These are phyloP conservation scores for Entomobrya multifasciata DNA, from an alignment of 2,888 invertebrate genomes.

Conservation along the genomic window DNA sequence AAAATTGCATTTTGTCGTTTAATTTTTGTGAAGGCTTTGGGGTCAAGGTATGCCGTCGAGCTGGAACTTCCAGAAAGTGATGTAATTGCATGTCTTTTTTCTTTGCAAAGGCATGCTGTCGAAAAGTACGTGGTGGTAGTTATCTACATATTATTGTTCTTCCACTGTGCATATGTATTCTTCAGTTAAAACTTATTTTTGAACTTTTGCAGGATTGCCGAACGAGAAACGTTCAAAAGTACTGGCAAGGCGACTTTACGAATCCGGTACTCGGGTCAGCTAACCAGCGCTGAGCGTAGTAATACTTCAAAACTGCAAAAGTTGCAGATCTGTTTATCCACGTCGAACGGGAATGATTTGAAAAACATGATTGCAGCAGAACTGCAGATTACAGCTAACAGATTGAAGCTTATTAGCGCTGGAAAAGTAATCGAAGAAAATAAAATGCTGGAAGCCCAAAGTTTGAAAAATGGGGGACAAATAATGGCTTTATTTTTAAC, in stretches of 20 bases:
- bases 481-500: conserved; percentile 85
- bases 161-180: background rate
- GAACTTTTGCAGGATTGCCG: conserved; percentile 83
- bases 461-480: conserved; percentile 86
- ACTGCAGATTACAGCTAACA: conserved; percentile 59
- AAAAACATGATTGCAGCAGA: conserved; percentile 83
- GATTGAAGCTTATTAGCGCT: conserved; percentile 86
- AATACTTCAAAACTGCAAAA: conserved; percentile 81
- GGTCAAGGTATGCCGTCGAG: conserved; percentile 84
- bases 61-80: conserved; percentile 83
- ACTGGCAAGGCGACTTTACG: conserved; percentile 89
- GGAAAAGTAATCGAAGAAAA: conserved; percentile 85
- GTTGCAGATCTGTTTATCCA: conserved; percentile 84
- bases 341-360: conserved; percentile 83
- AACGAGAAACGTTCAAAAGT: conserved; percentile 86
- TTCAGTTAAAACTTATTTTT: background rate
- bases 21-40: conserved; percentile 84
- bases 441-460: conserved; percentile 84
- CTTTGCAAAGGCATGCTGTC: conserved; percentile 87
- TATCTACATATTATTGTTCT: background rate
- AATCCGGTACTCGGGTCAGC: conserved; percentile 84
- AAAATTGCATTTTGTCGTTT: background rate
- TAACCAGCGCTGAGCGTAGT: conserved; percentile 77
- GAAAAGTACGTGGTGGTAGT: conserved; percentile 82
- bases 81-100: conserved; percentile 84